Percentiles rank a stretch among this genome's conserved stretches.
phyloP scores from a whole-genome alignment of 1,140 invertebrate genomes.

The Apis cerana region DNA sequence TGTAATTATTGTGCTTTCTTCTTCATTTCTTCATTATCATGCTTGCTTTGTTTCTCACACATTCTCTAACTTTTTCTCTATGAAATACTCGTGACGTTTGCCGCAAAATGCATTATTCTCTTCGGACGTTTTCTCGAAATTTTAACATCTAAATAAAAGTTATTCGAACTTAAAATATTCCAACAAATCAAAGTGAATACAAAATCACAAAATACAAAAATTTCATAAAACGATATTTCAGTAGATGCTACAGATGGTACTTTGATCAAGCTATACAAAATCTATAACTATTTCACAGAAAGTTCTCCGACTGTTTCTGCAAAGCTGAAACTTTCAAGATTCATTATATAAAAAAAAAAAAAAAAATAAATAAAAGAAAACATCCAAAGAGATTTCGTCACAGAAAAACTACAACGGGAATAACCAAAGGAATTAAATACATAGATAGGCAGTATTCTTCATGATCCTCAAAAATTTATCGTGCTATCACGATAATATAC shows the following conservation, averaged over 20 bases:
- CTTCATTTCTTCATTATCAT: slow-evolving; percentile 28
- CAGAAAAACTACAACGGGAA: slow-evolving; percentile 38
- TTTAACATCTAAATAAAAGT: background rate
- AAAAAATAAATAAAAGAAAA: background rate
- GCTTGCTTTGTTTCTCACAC: slow-evolving; percentile 6
- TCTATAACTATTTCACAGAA: background rate
- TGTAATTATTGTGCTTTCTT: slow-evolving; percentile 60
- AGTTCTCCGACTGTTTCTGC: background rate
- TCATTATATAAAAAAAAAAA: too few relatives aligned
- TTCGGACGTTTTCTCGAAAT: slow-evolving; percentile 18
- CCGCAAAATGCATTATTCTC: background rate
- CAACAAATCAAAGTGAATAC: background rate
- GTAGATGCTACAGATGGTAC: too few relatives aligned
- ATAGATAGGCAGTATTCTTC: slow-evolving; percentile 24
- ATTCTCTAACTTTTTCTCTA: background rate
- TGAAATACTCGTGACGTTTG: slow-evolving; percentile 1
- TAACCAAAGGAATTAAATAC: slow-evolving; percentile 35
- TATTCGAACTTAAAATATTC: background rate
- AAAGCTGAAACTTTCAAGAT: background rate
- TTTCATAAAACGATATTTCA: background rate
- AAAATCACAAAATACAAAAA: too few relatives aligned
- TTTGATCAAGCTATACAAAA: background rate
- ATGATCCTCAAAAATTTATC: background rate
- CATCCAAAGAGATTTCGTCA: slow-evolving; percentile 23
- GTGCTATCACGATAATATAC: slow-evolving; percentile 9